These are phyloP conservation scores for Lydus trimaculatus DNA, from an alignment of 2,888 invertebrate genomes.

Conservation along the genomic window DNA sequence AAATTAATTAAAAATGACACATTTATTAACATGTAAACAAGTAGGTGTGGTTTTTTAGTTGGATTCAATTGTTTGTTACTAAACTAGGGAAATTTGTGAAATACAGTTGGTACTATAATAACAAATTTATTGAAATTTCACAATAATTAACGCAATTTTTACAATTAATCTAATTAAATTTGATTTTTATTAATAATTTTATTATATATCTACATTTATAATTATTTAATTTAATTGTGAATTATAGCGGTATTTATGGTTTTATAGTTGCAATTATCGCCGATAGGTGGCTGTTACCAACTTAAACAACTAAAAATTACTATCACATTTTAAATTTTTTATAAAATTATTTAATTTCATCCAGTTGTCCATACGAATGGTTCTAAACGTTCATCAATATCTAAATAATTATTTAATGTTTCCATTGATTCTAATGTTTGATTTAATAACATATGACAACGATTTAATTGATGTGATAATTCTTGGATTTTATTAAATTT, in stretches of 20 bases:
- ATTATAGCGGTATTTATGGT: too few species aligned
- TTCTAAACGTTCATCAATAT: constrained; percentile 82
- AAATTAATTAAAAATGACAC: constrained; percentile 29
- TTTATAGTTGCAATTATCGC: too few species aligned
- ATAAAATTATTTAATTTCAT: constrained; percentile 44
- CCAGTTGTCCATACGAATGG: constrained; percentile 91
- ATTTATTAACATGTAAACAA: constrained; percentile 40
- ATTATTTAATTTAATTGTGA: too few species aligned
- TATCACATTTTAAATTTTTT: too few species aligned
- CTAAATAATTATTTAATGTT: constrained; percentile 81
- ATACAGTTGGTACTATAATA: not conserved
- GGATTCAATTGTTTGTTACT: constrained; percentile 8
- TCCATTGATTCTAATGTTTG: constrained; percentile 88
- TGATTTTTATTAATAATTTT: too few species aligned
- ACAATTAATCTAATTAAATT: too few species aligned
- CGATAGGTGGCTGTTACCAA: too few species aligned
- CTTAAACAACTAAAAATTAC: too few species aligned
- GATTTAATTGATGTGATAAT: constrained; percentile 80
- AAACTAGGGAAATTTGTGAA: not conserved
- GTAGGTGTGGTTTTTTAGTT: constrained; percentile 36
- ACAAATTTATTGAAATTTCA: too few species aligned
- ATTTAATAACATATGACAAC: constrained; percentile 82
- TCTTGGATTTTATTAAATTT: constrained; percentile 83
- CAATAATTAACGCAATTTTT: too few species aligned
- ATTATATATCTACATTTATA: too few species aligned